Evolutionary conservation across 2,888 invertebrate species (phyloP), one percentile per base, ranked within the genome.

Genomic region (Parochlus steinenii): DNA sequence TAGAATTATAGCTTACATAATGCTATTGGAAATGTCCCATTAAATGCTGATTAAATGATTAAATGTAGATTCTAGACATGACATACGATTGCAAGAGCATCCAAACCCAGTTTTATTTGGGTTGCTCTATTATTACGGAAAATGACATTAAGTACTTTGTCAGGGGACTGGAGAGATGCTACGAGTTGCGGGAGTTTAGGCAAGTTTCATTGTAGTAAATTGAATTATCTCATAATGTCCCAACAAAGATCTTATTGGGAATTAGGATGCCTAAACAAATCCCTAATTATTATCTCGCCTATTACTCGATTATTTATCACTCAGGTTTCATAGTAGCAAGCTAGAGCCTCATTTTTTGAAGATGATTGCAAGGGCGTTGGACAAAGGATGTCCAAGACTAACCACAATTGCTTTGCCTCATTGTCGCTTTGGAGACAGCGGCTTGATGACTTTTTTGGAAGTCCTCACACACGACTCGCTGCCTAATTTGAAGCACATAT

Each of bases 11-110:
- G n/a, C n/a, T n/a, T n/a, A n/a, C n/a, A n/a, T n/a, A n/a, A n/a
- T n/a, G n/a, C n/a, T n/a, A n/a, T n/a, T n/a, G n/a, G n/a, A n/a
- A n/a, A n/a, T n/a, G n/a, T n/a, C n/a, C n/a, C n/a, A n/a, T n/a
- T n/a, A n/a, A n/a, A n/a, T n/a, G n/a, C n/a, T n/a, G n/a, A n/a
- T n/a, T n/a, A n/a, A n/a, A n/a, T n/a, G n/a, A n/a, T n/a, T n/a
- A n/a, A n/a, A 47, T 58, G 45, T 50, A 43, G 39, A 48, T 46
- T 39, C 46, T 58, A 44, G 50, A 52, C 37, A 46, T 58, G 40
- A 55, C 56, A 38, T 58, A 51, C 41, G 52, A 51, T 39, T 50
- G 55, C 29, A 58, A 56, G 47, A 56, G 54, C 32, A 49, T 54
- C 35, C 53, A 52, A 38, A 51, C 49, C 26, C 47, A 56, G 41